Evolutionary conservation across 2,888 invertebrate species (phyloP), one percentile per base, ranked within the genome.

Genomic region (Molorchus minor): DNA sequence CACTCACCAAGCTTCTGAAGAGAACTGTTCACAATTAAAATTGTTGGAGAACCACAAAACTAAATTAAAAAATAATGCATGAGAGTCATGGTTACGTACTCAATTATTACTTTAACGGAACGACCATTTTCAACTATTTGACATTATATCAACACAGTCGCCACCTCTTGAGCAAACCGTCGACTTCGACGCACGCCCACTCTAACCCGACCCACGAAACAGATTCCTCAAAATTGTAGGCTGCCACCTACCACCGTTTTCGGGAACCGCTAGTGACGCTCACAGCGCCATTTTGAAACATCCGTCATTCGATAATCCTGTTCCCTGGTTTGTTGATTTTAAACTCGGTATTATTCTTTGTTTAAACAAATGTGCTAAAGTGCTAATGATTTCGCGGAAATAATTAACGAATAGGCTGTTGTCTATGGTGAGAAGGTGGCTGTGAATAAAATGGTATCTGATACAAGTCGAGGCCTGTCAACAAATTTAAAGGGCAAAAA

Each of bases 361-460:
- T 46, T 46, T 17, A 30, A 35, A 19, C 15, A 46, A n/a, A 35
- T 4, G 3, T 33, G 10, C 19, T 20, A n/a, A 2, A 35, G 13
- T 33, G 4, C 17, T 17, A 33, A 33, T 33, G 12, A 7, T 33
- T 3, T n/a, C 12, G 33, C 10, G 33, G 3, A 33, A 5, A 33
- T 33, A 33, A 33, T n/a, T 8, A 12, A 10, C 15, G 8, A 21
- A 15, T 1, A 3, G 25, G 1, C 15, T 25, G 1, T 8, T 13
- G 19, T 38, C 21, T 10, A 19, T 7, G n/a, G 1, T 33, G 12
- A 21, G 5, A 0, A 49, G 49, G 13, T 45, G 59, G 53, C 52
- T 55, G 29, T 58, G 40, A 58, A 43, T 55, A 65, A 65, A 63
- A 65, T 65, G 65, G 47, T 61, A 54, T 55, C 62, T 57, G 56